phyloP scores from a whole-genome alignment of 2,113 vertebrate species.

The Bambusicola thoracicus region DNA sequence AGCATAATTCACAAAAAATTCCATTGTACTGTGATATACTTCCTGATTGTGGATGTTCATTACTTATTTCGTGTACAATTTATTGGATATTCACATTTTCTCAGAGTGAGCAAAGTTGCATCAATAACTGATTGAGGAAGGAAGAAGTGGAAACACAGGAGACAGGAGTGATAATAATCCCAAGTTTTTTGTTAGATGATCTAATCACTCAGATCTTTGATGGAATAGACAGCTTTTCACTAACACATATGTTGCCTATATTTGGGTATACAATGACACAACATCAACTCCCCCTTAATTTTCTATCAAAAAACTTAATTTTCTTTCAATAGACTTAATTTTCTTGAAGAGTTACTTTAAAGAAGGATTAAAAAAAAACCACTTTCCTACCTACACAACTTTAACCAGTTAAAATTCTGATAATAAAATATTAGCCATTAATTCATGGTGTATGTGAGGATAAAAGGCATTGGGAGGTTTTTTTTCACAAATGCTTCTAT shows the following conservation, averaged over 20 bases:
- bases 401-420: not conserved
- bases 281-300: not conserved
- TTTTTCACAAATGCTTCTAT: slow-evolving; percentile 13
- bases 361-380: not conserved
- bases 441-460: not conserved
- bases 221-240: not conserved
- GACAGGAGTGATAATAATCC: not conserved
- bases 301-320: not conserved
- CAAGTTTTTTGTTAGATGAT: not conserved
- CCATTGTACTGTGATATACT: not conserved
- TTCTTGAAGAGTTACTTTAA: not conserved
- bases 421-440: not conserved
- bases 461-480: not conserved
- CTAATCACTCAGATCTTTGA: not conserved
- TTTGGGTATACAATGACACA: not conserved
- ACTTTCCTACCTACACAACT: not conserved
- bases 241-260: not conserved
- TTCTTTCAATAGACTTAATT: too few relatives aligned
- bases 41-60: not conserved
- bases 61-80: not conserved
- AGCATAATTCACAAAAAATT: not conserved
- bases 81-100: not conserved
- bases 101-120: not conserved
- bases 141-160: not conserved
- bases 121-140: not conserved